Evolutionary conservation across 2,113 vertebrate species (phyloP), one percentile per base, ranked within the genome.

Genomic region (Scophthalmus maximus): DNA sequence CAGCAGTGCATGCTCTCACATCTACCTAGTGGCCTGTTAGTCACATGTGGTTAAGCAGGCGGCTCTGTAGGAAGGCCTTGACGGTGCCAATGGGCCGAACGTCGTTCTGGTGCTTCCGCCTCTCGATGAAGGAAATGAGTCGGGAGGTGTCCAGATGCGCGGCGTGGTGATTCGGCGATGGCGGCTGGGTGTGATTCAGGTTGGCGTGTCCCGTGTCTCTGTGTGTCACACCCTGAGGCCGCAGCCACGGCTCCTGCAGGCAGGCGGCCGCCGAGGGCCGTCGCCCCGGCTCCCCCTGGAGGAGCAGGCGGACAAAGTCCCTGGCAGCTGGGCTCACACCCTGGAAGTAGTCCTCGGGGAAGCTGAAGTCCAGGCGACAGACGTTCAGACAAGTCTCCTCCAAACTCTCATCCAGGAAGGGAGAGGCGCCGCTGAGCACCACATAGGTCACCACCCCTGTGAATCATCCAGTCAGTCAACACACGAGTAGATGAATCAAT

Each of bases 311-410:
- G 88, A 99, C 93, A 69, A 98, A 98, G 89, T 98, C 96, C 91
- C 95, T 95, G 93, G 98, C 98, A 73, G 94, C 95, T 87, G 94
- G 90, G 93, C 96, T 99, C 85, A 99, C 96, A 61, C 96, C 96
- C 88, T 93, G 94, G 90, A 99, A 99, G 95, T 98, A 99, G 92
- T 98, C 96, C 59, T 97, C 96, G 4, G 97, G 98, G 94, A 99
- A 99, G 87, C 97, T 98, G 92, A 98, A 99, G 94, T 99, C 97
- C 88, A 99, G 94, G 55, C 96, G 96, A 92, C 97, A 99, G 96
- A 99, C 97, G 93, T 99, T 99, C 87, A 99, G 94, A 93, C 98
- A 99, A 44, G 98, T 99, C 94, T 99, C 97, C 87, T 99, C 97
- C 90, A 97, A 91, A 4, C 97, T 99, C 94, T 99, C 98, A 29